phyloP scores from a whole-genome alignment of 2,888 invertebrate genomes.

The Congeria kusceri region DNA sequence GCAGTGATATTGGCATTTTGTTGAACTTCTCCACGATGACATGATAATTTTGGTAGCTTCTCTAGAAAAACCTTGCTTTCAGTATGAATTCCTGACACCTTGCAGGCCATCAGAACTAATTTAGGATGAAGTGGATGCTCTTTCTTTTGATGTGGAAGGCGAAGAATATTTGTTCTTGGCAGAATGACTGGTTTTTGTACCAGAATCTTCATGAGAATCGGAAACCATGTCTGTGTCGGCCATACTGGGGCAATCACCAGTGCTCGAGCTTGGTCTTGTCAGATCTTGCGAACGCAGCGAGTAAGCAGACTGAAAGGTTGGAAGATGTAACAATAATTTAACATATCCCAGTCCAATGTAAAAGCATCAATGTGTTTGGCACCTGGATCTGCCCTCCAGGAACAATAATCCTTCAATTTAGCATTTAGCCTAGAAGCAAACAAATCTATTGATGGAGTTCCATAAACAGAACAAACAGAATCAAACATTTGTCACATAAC shows the following conservation, averaged over 20 bases:
- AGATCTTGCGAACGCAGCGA: constrained; percentile 27
- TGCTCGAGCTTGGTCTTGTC: constrained; percentile 33
- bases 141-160: background rate
- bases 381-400: constrained; percentile 41
- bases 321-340: constrained; percentile 13
- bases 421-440: constrained; percentile 45
- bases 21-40: constrained; percentile 29
- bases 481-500: constrained; percentile 22
- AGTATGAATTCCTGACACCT: constrained; percentile 10
- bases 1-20: constrained; percentile 34
- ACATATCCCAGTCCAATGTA: constrained; percentile 20
- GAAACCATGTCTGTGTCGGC: constrained; percentile 44
- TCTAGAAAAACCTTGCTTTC: constrained; percentile 23
- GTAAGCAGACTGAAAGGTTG: constrained; percentile 42
- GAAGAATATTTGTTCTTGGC: constrained; percentile 6
- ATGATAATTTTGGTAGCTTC: constrained; percentile 24
- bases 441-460: constrained; percentile 13
- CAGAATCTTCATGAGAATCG: constrained; percentile 15
- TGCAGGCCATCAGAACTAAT: constrained; percentile 8
- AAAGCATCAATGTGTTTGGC: constrained; percentile 26
- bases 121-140: constrained; percentile 6
- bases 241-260: constrained; percentile 43
- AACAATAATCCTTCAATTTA: constrained; percentile 20
- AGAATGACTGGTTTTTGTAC: constrained; percentile 8
- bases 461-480: background rate